Base-by-base conservation (phyloP, 1,140 invertebrate genomes). In the Papilio aristodemus region DNA sequence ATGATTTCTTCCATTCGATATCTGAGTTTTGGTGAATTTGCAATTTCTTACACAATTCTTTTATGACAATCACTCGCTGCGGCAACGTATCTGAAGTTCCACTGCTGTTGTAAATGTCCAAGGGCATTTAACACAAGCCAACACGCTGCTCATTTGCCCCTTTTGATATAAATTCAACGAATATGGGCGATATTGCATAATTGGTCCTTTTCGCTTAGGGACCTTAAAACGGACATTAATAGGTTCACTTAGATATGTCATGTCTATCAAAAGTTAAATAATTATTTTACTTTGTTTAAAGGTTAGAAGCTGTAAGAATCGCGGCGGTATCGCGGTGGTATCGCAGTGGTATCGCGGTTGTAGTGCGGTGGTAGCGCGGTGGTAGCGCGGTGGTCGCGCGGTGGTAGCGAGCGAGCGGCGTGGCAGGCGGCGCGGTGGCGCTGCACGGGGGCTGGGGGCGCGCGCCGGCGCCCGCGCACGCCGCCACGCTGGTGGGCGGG, bases 401-500 rank as follows among this genome's bases (percentile, higher is more conserved):
- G 50, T 66, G 69, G 73, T 70, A 43, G 69, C 14, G 69, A 59
- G 57, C 68, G 37, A 71, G 71, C 72, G 79, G 72, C 27, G 37
- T 41, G 71, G 57, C 22, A 64, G 68, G 69, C 72, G 71, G 71
- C 78, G 86, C 74, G 72, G 82, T 86, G 86, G 87, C 85, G 75
- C 81, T 87, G 50, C 87, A 87, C 85, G 87, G 86, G 80, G 87
- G 86, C 46, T 89, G 83, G 84, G 84, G 89, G 81, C 89, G 88
- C 81, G 81, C 83, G 78, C 84, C 86, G 79, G 91, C 92, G 85
- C 91, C 92, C 84, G 92, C 92, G 85, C 92, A 92, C 89, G 86
- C 91, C 83, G 90, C 86, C 85, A 92, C 91, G 86, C 92, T 91
- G 91, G 85, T 93, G 86, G 90, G 92, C 68, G 92, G 92, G 85